A percentile compares a stretch with the other conserved stretches of the same genome.
These are phyloP conservation scores for Pseudopodoces humilis DNA, from an alignment of 2,113 vertebrate species.

Conservation along the genomic window DNA sequence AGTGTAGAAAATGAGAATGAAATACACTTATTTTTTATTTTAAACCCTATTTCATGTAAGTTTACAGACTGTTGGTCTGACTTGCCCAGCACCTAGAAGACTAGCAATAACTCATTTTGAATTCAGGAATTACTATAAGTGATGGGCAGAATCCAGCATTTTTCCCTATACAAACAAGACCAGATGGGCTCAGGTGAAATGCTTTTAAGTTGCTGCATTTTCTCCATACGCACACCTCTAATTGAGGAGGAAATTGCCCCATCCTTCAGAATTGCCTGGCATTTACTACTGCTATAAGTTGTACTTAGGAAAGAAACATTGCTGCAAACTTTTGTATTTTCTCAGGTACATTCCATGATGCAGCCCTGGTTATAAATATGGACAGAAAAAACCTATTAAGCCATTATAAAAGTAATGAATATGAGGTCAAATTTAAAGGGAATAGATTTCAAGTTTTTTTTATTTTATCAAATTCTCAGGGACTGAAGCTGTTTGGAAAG, in stretches of 20 bases:
- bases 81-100: not conserved
- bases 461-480: not conserved
- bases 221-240: not conserved
- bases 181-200: conserved; percentile 9
- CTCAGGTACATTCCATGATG: not conserved
- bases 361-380: not conserved
- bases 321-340: not conserved
- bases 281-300: conserved; percentile 3
- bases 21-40: not conserved
- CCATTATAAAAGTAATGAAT: not conserved
- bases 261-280: conserved; percentile 26
- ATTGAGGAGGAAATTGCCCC: conserved; percentile 14
- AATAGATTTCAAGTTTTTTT: not conserved
- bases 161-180: not conserved
- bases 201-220: not conserved
- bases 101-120: not conserved
- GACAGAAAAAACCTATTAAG: not conserved
- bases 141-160: not conserved
- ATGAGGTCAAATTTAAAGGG: not conserved
- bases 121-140: not conserved
- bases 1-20: not conserved
- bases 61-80: not conserved
- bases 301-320: conserved; percentile 4
- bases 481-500: not conserved
- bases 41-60: not conserved